Conservation (phyloP, 2,797 vertebrate species). For the Poecilia wingei region DNA sequence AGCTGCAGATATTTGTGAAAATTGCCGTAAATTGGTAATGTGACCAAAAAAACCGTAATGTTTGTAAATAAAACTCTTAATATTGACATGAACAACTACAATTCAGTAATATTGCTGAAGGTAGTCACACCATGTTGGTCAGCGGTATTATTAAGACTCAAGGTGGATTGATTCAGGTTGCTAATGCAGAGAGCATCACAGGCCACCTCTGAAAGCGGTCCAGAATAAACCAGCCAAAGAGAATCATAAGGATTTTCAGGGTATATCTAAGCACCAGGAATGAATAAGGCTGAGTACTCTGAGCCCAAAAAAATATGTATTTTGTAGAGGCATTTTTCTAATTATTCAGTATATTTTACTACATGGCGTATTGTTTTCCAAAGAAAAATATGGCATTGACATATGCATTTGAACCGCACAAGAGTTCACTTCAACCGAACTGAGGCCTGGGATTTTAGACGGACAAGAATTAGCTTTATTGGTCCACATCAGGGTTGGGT, state of each 20-base stretch:
- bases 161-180: background rate
- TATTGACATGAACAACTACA: no score
- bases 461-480: no score
- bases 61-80: no score
- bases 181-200: background rate
- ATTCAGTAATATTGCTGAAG: background rate
- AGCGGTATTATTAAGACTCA: background rate
- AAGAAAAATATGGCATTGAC: background rate
- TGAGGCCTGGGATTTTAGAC: no score
- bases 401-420: no score
- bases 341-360: background rate
- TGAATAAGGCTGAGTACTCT: background rate
- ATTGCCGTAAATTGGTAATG: no score
- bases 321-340: background rate
- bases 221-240: background rate
- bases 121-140: background rate
- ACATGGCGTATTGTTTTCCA: background rate
- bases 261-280: background rate
- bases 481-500: no score
- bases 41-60: no score
- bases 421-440: no score
- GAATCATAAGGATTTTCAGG: background rate
- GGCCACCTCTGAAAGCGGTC: background rate
- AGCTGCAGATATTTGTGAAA: no score
- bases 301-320: background rate